Evolutionary conservation across 1,140 invertebrate species (phyloP), one percentile per base, ranked within the genome.

Genomic region (Teleogryllus occipitalis): DNA sequence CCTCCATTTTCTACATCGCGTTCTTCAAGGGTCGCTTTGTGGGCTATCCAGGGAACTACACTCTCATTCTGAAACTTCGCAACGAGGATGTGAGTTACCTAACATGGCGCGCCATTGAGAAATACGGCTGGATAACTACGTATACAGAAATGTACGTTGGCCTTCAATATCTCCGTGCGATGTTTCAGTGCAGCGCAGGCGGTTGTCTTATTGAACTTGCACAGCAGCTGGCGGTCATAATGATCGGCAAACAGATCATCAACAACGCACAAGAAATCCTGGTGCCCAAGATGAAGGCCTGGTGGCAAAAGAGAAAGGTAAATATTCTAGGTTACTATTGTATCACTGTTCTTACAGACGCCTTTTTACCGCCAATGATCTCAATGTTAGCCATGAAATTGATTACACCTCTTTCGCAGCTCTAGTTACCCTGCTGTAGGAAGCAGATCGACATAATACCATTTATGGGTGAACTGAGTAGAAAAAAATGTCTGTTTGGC

Each of bases 1-100:
- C 93, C 4, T 94, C 93, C 73, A 92, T 95, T 79, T 94, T 96
- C 85, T 96, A 96, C 85, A 94, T 96, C 77, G 94, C 94, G 4
- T 96, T 96, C 84, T 90, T 95, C 82, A 95, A 95, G 85, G 93
- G 93, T 75, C 91, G 93, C 83, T 94, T 94, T 87, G 90, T 92
- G 48, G 93, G 94, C 8, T 93, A 92, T 86, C 93, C 93, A 27
- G 90, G 92, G 7, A 90, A 94, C 82, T 95, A 95, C 83, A 91
- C 90, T 82, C 89, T 88, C 76, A 90, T 95, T 77, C 89, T 94
- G 80, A 90, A 90, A 73, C 88, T 92, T 47, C 84, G 92, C 79
- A 92, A 92, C 84, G 92, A 93, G 89, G 91, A 93, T 85, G 91
- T 92, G 86, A 89, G 85, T 81, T 79, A 15, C 82, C 27, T 39